Percentiles rank a stretch among this genome's conserved stretches.
Evolutionary conservation across 2,888 invertebrate genomes (phyloP).

Genomic region (Yponomeuta cagnagella): DNA sequence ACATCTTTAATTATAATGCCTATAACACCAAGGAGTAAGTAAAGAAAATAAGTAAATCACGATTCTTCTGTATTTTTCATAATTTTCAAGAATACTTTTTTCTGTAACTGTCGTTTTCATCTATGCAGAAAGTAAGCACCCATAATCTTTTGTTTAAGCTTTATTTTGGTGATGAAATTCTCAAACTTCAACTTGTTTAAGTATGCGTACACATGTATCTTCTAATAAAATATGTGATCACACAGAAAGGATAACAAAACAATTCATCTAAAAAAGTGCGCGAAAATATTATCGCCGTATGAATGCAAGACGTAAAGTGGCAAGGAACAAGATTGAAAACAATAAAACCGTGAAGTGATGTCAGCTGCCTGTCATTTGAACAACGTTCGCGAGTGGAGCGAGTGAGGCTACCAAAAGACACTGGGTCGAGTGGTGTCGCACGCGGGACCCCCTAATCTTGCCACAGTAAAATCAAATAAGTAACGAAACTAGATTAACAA

Average conservation of each 20-base stretch:
- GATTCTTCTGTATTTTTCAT: neutral
- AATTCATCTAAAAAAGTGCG: neutral
- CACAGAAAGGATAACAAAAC: neutral
- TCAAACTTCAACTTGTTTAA: too few species aligned
- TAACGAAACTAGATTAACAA: neutral
- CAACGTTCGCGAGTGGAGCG: constrained; percentile 7
- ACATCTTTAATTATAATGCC: neutral
- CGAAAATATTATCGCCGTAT: constrained; percentile 20
- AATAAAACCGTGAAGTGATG: constrained; percentile 33
- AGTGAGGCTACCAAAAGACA: neutral
- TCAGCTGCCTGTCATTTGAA: constrained; percentile 32
- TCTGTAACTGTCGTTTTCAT: neutral
- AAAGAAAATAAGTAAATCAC: neutral
- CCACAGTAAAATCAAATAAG: neutral
- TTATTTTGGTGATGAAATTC: too few species aligned
- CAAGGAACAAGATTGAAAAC: constrained; percentile 29
- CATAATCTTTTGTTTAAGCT: too few species aligned
- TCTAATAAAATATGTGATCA: neutral
- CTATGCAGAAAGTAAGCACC: too few species aligned
- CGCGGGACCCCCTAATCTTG: neutral
- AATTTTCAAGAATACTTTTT: neutral
- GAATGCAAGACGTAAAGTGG: constrained; percentile 21
- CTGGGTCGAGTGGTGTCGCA: neutral
- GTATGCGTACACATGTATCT: too few species aligned
- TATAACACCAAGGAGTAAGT: too few species aligned